phyloP scores from a whole-genome alignment of 1,140 invertebrate species.

The Galleria mellonella region DNA sequence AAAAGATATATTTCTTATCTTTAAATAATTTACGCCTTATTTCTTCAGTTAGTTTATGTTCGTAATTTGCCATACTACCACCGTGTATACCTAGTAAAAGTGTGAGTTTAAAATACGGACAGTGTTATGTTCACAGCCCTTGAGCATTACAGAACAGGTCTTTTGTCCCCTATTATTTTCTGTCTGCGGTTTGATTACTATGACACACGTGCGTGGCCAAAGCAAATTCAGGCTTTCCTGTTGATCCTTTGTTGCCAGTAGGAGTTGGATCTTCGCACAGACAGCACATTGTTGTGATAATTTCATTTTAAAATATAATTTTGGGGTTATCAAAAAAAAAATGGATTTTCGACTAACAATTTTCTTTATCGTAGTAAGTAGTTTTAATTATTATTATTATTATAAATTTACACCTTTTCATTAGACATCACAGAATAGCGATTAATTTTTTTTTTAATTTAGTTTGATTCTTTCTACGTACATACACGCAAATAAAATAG shows the following conservation, averaged over 20 bases:
- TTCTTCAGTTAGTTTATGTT: too few relatives aligned
- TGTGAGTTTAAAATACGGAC: too few relatives aligned
- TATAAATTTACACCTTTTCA: background rate
- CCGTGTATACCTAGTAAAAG: too few relatives aligned
- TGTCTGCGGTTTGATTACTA: conserved; percentile 27
- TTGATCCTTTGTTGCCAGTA: conserved; percentile 38
- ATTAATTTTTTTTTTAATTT: too few relatives aligned
- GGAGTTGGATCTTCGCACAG: conserved; percentile 19
- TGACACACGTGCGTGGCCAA: conserved; percentile 43
- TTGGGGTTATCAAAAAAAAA: conserved; percentile 1
- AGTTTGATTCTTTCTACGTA: too few relatives aligned
- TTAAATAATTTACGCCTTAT: too few relatives aligned
- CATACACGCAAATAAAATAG: too few relatives aligned
- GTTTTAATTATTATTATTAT: background rate
- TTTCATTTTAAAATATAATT: background rate
- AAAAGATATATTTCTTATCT: too few relatives aligned
- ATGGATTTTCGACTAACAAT: conserved; percentile 40
- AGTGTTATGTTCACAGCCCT: conserved; percentile 9
- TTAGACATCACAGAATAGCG: too few relatives aligned
- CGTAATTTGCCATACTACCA: too few relatives aligned
- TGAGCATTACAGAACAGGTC: conserved; percentile 8
- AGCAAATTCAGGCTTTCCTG: conserved; percentile 51
- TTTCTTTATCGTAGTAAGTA: conserved; percentile 37
- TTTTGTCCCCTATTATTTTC: conserved; percentile 29
- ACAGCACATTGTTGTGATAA: conserved; percentile 12